Evolutionary conservation across 1,140 invertebrate genomes (phyloP).

Genomic region (Drosophila sucinea): DNA sequence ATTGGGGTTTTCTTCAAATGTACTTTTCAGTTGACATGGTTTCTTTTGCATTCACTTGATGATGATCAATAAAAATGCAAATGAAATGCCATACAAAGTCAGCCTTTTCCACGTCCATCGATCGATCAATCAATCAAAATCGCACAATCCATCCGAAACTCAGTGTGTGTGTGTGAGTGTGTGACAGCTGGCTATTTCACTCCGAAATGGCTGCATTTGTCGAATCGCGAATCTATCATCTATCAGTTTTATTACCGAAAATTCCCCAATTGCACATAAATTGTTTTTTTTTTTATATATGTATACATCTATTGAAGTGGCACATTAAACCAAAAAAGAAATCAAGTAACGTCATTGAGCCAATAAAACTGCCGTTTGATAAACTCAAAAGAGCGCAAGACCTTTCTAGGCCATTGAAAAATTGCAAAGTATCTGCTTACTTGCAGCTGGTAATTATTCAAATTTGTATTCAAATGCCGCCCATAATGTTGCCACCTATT

Average conservation of each 20-base stretch:
- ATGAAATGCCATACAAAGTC: slow-evolving; percentile 39
- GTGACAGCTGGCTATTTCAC: slow-evolving; percentile 2
- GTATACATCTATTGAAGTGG: not conserved
- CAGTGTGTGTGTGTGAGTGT: not conserved
- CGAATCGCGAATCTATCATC: slow-evolving; percentile 33
- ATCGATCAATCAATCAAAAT: slow-evolving; percentile 57
- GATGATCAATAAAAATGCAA: slow-evolving; percentile 46
- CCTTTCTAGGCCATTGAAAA: not conserved
- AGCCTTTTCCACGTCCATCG: slow-evolving; percentile 41
- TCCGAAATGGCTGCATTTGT: slow-evolving; percentile 18
- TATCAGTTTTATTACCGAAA: slow-evolving; percentile 43
- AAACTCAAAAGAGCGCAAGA: not conserved
- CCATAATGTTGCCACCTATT: not conserved
- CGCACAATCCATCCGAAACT: slow-evolving; percentile 5
- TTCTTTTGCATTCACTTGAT: slow-evolving; percentile 19
- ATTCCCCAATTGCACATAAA: slow-evolving; percentile 64
- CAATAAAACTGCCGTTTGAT: not conserved
- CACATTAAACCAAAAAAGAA: slow-evolving; percentile 29
- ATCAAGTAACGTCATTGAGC: slow-evolving; percentile 13
- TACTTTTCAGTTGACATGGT: not conserved
- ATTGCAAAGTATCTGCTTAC: not conserved
- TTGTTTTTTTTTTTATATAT: slow-evolving; percentile 15
- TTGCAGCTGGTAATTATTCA: not conserved
- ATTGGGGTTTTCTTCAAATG: not conserved
- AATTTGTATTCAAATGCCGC: not conserved